Evolutionary conservation across 2,113 vertebrate species (phyloP), one percentile per base, ranked within the genome.

Genomic region (Phaethornis superciliosus): DNA sequence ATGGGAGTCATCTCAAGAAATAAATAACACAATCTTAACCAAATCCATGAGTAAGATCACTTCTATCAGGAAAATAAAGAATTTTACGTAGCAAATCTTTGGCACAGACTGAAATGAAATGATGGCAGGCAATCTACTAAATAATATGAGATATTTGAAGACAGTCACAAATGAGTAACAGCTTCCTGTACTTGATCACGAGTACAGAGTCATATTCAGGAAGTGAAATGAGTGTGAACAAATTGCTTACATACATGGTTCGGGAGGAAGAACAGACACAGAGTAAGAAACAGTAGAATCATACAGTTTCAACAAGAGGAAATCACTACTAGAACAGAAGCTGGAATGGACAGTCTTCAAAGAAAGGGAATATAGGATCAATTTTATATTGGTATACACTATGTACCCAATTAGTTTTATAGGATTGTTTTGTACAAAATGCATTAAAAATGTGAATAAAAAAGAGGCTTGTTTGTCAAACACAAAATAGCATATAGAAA

Each of bases 61-160:
- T 65, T 40, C 8, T 23, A 51, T 51, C 16, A 62, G 52, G 37
- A 33, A 79, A 85, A 93, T 44, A n/a, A 76, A 86, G 77, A 89
- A 44, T 71, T 78, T 87, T 47, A 93, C 56, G 80, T 90, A 86
- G 89, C 9, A 86, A 77, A 63, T 74, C 59, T 92, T 68, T 88
- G 42, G 55, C 64, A 83, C 20, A 78, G 83, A 92, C 64, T 87
- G 44, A 95, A 94, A 95, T 92, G 93, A 94, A 81, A 86, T 74
- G 55, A 92, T 33, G 56, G 77, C 81, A 92, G 56, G 69, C 72
- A 92, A 81, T 35, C 83, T 90, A 94, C n/a, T 71, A 92, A 81
- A 70, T 87, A 54, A 54, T 27, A 87, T 60, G 37, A 81, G n/a
- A 35, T 74, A 83, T 62, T 65, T 77, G 67, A 89, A 91, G 74